phyloP scores from a whole-genome alignment of 2,797 vertebrate species.

The Anguilla obscura region DNA sequence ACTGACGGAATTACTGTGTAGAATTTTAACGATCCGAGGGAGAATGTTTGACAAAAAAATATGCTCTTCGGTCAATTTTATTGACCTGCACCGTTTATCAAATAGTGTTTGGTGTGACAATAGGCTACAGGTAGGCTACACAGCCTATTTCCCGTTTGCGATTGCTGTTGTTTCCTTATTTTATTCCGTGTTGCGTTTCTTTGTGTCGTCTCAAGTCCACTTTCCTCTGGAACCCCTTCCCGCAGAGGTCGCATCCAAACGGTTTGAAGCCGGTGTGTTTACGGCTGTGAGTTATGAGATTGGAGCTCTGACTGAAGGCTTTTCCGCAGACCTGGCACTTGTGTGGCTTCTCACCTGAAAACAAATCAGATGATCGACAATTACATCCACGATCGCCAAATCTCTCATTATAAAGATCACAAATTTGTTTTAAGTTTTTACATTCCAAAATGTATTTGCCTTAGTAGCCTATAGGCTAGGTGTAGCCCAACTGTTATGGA shows the following conservation, averaged over 20 bases:
- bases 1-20: slow-evolving; percentile 7
- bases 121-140: neutral
- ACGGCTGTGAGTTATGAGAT: slow-evolving; percentile 97
- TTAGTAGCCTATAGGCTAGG: neutral
- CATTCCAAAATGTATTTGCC: no score
- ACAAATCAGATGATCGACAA: neutral
- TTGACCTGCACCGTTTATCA: slow-evolving; percentile 16
- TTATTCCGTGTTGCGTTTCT: slow-evolving; percentile 93
- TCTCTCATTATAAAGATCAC: neutral
- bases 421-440: neutral
- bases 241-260: slow-evolving; percentile 93
- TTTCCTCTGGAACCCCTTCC: slow-evolving; percentile 96
- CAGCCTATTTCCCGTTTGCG: neutral
- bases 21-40: slow-evolving; percentile 9
- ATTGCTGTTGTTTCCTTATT: slow-evolving; percentile 67
- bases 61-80: neutral
- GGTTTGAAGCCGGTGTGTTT: slow-evolving; percentile 99
- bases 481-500: neutral
- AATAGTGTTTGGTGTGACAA: slow-evolving; percentile 45
- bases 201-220: slow-evolving; percentile 95
- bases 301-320: slow-evolving; percentile 99
- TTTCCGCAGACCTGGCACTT: slow-evolving; percentile 99
- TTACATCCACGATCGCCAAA: neutral
- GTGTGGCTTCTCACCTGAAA: slow-evolving; percentile 94
- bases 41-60: neutral